Evolutionary conservation across 2,113 vertebrate species (phyloP).

Genomic region (Gadus chalcogrammus): DNA sequence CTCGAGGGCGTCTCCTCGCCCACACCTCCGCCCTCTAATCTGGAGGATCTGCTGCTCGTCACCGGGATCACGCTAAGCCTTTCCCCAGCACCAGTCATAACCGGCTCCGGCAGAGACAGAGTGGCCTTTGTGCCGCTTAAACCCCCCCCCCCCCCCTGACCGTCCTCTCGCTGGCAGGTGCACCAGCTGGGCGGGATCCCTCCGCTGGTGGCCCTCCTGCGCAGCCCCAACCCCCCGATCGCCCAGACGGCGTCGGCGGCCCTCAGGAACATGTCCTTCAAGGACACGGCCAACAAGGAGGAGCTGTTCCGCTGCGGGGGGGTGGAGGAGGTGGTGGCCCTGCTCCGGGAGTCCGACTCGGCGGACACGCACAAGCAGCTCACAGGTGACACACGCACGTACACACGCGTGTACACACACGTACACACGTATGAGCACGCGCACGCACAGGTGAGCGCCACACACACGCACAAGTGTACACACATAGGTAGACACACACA

Average conservation of each 20-base stretch:
- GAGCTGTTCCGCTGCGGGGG: conserved; percentile 79
- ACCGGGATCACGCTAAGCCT: too few species aligned
- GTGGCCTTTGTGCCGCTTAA: too few species aligned
- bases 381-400: conserved; percentile 73
- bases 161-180: conserved; percentile 69
- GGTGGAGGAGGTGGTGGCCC: conserved; percentile 69
- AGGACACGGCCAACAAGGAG: conserved; percentile 81
- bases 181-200: conserved; percentile 78
- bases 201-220: conserved; percentile 80
- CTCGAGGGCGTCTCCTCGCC: too few species aligned
- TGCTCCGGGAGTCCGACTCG: conserved; percentile 74
- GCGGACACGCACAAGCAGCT: conserved; percentile 86
- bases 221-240: conserved; percentile 73
- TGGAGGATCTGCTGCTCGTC: too few species aligned
- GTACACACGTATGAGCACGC: not conserved
- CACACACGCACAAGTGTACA: not conserved
- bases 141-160: too few species aligned
- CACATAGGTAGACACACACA: not conserved
- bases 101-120: too few species aligned
- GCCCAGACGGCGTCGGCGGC: conserved; percentile 79
- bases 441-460: too few species aligned
- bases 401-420: too few species aligned
- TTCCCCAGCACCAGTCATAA: too few species aligned
- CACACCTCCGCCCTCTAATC: too few species aligned
- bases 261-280: conserved; percentile 90